These are phyloP conservation scores for Dendropsophus ebraccatus DNA, from an alignment of 2,113 vertebrate genomes.

Conservation along the genomic window DNA sequence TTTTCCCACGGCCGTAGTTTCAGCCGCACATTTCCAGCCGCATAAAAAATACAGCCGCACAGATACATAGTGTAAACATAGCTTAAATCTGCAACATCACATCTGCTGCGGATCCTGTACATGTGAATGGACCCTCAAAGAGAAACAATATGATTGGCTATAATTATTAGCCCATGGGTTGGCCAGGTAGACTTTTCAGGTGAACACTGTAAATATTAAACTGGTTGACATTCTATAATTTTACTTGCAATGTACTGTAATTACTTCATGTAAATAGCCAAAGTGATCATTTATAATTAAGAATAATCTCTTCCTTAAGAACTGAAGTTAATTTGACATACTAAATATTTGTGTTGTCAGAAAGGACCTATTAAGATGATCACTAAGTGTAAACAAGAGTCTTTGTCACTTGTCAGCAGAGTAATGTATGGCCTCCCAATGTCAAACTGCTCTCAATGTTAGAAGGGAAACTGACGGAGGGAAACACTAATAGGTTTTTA, in stretches of 20 bases:
- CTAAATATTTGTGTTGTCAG: conserved; percentile 24
- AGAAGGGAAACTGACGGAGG: not conserved
- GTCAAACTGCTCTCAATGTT: not conserved
- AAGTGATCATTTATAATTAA: not conserved
- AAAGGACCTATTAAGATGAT: not conserved
- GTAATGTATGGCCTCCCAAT: not conserved
- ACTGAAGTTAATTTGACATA: not conserved
- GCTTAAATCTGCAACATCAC: too few species aligned
- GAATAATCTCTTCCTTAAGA: not conserved
- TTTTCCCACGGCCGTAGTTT: too few species aligned
- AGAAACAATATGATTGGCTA: too few species aligned
- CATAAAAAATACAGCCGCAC: too few species aligned
- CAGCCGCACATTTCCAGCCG: too few species aligned
- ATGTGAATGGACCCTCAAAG: too few species aligned
- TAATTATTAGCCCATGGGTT: not conserved
- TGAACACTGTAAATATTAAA: not conserved
- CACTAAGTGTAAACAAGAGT: not conserved
- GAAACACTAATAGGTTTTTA: too few species aligned
- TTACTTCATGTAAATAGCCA: not conserved
- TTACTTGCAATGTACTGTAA: not conserved
- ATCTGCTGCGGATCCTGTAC: too few species aligned
- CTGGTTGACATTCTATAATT: not conserved
- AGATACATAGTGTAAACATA: too few species aligned
- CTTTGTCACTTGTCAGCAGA: not conserved
- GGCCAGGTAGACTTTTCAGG: not conserved